Conservation (phyloP, 2,888 invertebrate genomes). For the Furcula furcula region DNA sequence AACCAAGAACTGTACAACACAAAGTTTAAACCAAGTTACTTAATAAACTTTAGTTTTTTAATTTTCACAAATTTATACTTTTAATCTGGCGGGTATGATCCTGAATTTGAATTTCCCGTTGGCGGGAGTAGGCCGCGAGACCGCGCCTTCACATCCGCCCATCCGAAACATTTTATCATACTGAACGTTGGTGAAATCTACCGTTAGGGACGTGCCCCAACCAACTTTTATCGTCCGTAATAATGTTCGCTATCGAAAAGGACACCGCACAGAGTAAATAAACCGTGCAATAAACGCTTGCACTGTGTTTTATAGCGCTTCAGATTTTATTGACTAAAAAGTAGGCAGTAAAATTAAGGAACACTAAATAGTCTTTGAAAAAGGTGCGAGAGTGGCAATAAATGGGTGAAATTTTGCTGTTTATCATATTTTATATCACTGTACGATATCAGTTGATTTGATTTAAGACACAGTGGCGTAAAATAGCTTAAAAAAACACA, state of each 20-base stretch:
- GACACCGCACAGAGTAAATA: slow-evolving; percentile 26
- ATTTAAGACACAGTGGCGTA: too few species aligned
- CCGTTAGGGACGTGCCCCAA: slow-evolving; percentile 55
- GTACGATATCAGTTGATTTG: too few species aligned
- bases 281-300: slow-evolving; percentile 27
- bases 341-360: not conserved
- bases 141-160: slow-evolving; percentile 57
- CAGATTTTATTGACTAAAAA: slow-evolving; percentile 16
- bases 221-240: slow-evolving; percentile 46
- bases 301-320: slow-evolving; percentile 17
- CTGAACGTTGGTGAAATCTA: slow-evolving; percentile 66
- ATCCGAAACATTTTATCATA: slow-evolving; percentile 69
- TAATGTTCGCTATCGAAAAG: slow-evolving; percentile 36
- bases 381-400: too few species aligned
- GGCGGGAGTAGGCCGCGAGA: slow-evolving; percentile 57
- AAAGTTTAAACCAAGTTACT: slow-evolving; percentile 5
- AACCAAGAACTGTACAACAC: slow-evolving; percentile 7
- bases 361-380: too few species aligned
- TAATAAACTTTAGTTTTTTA: slow-evolving; percentile 6
- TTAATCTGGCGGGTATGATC: slow-evolving; percentile 32
- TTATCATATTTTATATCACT: too few species aligned
- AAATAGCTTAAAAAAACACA: too few species aligned
- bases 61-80: slow-evolving; percentile 21
- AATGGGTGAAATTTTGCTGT: too few species aligned
- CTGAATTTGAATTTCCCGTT: slow-evolving; percentile 62